Conservation (phyloP, 2,888 invertebrate genomes). For the Lepeophtheirus nordmannii region DNA sequence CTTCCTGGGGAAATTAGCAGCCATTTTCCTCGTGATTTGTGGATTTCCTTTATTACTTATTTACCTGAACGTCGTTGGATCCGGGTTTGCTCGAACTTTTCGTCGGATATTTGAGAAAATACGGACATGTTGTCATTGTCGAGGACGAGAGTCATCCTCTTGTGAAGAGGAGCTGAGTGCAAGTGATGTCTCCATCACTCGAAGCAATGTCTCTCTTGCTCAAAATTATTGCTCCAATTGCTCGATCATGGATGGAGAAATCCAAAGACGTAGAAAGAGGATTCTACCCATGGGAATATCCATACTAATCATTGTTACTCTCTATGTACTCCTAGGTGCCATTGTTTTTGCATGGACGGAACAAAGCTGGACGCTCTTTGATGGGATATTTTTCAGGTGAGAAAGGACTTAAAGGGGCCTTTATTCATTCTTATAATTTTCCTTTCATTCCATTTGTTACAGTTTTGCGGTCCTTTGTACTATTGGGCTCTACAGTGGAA, state of each 20-base stretch:
- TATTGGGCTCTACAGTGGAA: not conserved
- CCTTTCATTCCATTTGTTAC: not conserved
- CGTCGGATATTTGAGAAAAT: not conserved
- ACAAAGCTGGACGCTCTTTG: not conserved
- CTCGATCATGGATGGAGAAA: not conserved
- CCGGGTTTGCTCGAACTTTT: slow-evolving; percentile 7
- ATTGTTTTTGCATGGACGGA: slow-evolving; percentile 1
- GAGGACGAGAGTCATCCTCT: not conserved
- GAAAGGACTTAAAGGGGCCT: not conserved
- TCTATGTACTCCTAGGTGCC: not conserved
- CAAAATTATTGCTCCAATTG: not conserved
- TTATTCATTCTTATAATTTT: not conserved
- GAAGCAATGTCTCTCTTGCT: slow-evolving; percentile 1
- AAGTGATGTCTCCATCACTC: not conserved
- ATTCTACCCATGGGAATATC: not conserved
- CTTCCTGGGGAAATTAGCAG: slow-evolving; percentile 6
- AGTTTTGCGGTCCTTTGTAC: not conserved
- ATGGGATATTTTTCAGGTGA: slow-evolving; percentile 2
- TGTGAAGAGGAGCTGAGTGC: not conserved
- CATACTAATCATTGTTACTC: not conserved
- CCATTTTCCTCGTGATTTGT: slow-evolving; percentile 1
- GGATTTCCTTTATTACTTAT: slow-evolving; percentile 17
- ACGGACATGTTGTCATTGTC: slow-evolving; percentile 8
- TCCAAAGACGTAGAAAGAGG: not conserved
- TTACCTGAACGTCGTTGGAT: slow-evolving; percentile 8